These are phyloP conservation scores for Garra rufa DNA, from an alignment of 2,113 vertebrate species.

Conservation along the genomic window DNA sequence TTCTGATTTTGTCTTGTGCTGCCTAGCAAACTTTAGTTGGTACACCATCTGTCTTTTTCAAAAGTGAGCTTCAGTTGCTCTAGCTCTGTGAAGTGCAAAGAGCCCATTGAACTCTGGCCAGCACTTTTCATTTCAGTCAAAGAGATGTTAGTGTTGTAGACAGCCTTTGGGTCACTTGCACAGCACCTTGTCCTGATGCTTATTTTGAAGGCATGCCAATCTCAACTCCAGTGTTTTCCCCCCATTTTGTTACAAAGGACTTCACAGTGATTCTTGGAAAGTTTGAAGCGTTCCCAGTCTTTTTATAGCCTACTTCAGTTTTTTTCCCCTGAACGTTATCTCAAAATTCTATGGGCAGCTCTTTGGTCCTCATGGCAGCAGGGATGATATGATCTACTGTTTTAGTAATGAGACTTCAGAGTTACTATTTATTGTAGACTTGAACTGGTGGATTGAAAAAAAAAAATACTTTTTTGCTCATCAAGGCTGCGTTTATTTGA, in stretches of 20 bases:
- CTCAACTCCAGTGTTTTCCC: background rate
- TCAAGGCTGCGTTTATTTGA: too few species aligned
- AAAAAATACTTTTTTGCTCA: too few species aligned
- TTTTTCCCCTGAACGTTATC: background rate
- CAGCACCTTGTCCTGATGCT: conserved; percentile 21
- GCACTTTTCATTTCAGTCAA: background rate
- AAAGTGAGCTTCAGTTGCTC: conserved; percentile 16
- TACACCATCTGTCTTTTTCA: background rate
- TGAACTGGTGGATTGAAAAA: background rate
- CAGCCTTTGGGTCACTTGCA: conserved; percentile 11
- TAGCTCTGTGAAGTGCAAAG: conserved; percentile 23
- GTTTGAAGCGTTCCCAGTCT: background rate
- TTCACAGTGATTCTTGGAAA: conserved; percentile 6
- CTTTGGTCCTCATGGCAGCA: conserved; percentile 18
- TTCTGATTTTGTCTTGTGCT: background rate
- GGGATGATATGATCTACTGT: conserved; percentile 3
- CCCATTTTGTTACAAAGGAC: conserved; percentile 7
- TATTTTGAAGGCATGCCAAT: background rate
- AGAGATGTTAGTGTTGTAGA: background rate
- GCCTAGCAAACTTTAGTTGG: background rate
- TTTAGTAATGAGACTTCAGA: background rate
- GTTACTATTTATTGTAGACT: background rate
- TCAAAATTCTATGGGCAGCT: background rate
- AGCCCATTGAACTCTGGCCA: conserved; percentile 4
- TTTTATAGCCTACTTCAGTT: background rate